Percentiles rank a stretch among this genome's conserved stretches.
phyloP scores from a whole-genome alignment of 2,888 invertebrate species.

The Cryptops parisi region DNA sequence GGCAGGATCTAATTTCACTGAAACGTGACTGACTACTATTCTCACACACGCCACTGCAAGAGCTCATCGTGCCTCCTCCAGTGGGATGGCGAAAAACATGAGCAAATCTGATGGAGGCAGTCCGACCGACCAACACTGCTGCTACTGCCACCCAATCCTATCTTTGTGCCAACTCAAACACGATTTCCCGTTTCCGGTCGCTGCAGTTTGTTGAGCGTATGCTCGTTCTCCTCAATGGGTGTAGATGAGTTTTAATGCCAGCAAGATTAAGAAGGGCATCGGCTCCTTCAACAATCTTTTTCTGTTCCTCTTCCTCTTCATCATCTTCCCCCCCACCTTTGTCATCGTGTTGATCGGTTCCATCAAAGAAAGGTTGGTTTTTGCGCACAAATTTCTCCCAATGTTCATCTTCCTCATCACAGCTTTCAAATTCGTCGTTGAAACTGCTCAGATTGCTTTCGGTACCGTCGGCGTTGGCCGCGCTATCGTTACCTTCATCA shows the following conservation, averaged over 20 bases:
- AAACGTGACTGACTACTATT: too few relatives aligned
- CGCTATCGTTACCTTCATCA: slow-evolving; percentile 19
- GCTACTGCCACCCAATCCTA: too few relatives aligned
- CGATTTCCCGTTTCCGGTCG: not conserved
- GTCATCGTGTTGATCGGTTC: not conserved
- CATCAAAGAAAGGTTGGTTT: too few relatives aligned
- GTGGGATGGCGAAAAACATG: not conserved
- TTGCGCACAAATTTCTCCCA: too few relatives aligned
- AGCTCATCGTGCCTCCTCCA: too few relatives aligned
- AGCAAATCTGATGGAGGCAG: not conserved
- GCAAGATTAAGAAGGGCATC: slow-evolving; percentile 62
- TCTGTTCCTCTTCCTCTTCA: slow-evolving; percentile 28
- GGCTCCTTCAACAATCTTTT: slow-evolving; percentile 61
- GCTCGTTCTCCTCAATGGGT: not conserved
- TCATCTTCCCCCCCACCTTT: slow-evolving; percentile 25
- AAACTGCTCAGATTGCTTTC: slow-evolving; percentile 22
- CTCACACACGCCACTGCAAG: too few relatives aligned
- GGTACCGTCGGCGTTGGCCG: slow-evolving; percentile 19
- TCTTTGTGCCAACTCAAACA: not conserved
- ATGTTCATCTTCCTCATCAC: slow-evolving; percentile 5
- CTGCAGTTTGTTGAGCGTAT: not conserved
- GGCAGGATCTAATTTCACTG: too few relatives aligned
- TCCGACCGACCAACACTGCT: not conserved
- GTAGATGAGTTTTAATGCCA: slow-evolving; percentile 4
- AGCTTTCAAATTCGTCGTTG: slow-evolving; percentile 17